Evolutionary conservation across 2,888 invertebrate genomes (phyloP).

Genomic region (Tenthredo amoena): DNA sequence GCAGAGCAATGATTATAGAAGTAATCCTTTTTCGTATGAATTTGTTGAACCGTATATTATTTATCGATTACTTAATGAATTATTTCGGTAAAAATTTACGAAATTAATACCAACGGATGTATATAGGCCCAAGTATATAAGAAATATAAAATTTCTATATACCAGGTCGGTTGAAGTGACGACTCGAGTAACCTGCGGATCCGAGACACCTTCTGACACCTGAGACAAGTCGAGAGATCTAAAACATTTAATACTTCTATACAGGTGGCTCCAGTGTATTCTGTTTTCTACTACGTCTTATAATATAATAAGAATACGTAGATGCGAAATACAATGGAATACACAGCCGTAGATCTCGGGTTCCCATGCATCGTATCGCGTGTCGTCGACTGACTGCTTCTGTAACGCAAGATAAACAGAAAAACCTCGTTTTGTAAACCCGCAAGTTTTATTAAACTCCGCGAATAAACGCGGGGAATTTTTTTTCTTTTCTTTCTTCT

Average conservation of each 20-base stretch:
- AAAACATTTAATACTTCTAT: slow-evolving; percentile 31
- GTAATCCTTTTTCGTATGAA: background rate
- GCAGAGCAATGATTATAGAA: background rate
- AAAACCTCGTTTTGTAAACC: background rate
- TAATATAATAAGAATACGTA: background rate
- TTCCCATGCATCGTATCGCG: slow-evolving; percentile 45
- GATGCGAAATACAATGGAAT: slow-evolving; percentile 39
- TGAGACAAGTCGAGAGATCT: slow-evolving; percentile 28
- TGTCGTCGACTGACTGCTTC: slow-evolving; percentile 28
- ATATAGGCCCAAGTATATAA: background rate
- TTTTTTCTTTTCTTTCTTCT: background rate
- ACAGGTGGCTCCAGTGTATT: background rate
- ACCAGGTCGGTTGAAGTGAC: background rate
- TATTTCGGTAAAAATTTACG: background rate
- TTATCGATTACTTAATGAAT: background rate
- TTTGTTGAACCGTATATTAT: background rate
- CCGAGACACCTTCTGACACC: slow-evolving; percentile 2
- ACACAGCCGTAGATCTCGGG: background rate
- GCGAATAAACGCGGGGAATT: background rate
- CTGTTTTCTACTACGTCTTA: background rate
- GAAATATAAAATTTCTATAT: slow-evolving; percentile 28
- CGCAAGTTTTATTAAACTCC: background rate
- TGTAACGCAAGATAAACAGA: slow-evolving; percentile 41
- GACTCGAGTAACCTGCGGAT: background rate
- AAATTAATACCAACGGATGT: background rate